Percentiles rank a stretch among this genome's conserved stretches.
These are phyloP conservation scores for Drosophila paramelanica DNA, from an alignment of 2,888 invertebrate species.

Conservation along the genomic window DNA sequence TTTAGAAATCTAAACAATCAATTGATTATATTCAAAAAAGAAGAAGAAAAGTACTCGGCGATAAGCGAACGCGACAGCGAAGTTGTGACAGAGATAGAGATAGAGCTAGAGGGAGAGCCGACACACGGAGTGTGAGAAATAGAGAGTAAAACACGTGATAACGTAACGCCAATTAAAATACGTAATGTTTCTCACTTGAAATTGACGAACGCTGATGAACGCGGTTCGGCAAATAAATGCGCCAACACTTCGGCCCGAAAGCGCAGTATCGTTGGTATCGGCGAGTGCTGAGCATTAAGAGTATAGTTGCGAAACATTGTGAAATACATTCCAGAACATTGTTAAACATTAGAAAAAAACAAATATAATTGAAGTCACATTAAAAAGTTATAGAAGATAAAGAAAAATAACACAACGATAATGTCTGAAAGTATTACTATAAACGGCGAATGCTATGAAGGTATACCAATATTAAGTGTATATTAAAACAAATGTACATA, in stretches of 20 bases:
- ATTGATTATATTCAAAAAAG: constrained; percentile 2
- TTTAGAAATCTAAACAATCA: constrained; percentile 50
- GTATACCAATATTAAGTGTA: constrained; percentile 25
- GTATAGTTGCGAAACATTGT: constrained; percentile 37
- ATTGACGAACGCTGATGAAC: constrained; percentile 19
- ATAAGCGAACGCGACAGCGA: constrained; percentile 12
- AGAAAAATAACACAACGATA: constrained; percentile 27
- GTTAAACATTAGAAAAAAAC: constrained; percentile 1
- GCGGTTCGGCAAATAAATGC: constrained; percentile 41
- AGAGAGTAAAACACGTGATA: neutral
- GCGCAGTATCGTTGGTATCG: constrained; percentile 33
- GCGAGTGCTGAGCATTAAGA: constrained; percentile 10
- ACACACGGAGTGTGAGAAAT: neutral
- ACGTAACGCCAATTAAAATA: constrained; percentile 10
- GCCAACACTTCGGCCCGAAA: neutral
- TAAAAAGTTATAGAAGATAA: constrained; percentile 42
- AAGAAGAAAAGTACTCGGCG: neutral
- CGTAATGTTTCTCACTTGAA: constrained; percentile 22
- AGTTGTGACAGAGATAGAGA: constrained; percentile 8
- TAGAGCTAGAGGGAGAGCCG: neutral
- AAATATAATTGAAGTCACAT: neutral
- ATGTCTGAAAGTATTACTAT: constrained; percentile 62
- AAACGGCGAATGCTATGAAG: constrained; percentile 62
- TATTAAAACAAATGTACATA: too few relatives aligned
- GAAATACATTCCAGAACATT: constrained; percentile 54